These are phyloP conservation scores for Zeugodacus cucurbitae DNA, from an alignment of 1,140 invertebrate species.

Conservation along the genomic window DNA sequence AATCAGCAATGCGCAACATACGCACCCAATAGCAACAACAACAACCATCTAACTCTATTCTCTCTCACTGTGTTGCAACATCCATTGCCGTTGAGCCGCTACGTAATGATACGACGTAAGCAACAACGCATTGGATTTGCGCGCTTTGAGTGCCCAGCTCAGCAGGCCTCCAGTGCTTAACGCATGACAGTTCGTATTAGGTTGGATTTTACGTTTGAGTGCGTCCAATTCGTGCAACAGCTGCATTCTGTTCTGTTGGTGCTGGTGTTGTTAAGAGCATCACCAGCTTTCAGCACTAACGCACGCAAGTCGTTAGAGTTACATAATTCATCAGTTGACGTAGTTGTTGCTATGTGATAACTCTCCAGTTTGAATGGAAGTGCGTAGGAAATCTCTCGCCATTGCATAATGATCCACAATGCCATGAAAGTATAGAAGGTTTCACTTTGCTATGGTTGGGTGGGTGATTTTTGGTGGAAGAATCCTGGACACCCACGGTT, in stretches of 20 bases:
- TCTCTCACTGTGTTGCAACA: background rate
- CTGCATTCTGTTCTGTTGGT: background rate
- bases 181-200: background rate
- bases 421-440: no score
- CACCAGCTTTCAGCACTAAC: background rate
- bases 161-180: background rate
- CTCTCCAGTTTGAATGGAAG: background rate
- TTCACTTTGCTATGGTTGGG: no score
- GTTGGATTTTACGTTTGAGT: constrained; percentile 14
- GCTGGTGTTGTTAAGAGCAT: background rate
- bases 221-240: background rate
- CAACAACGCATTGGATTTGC: background rate
- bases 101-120: background rate
- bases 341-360: background rate
- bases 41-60: background rate
- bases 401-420: background rate
- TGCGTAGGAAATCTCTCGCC: background rate
- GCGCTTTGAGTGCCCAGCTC: background rate
- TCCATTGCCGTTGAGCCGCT: background rate
- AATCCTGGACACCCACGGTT: no score
- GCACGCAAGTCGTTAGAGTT: background rate
- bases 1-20: background rate
- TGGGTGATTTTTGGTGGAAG: no score
- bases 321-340: background rate
- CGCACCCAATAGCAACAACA: background rate